Base-by-base conservation (phyloP, 2,113 vertebrate genomes). In the Trochalopteron elliotii region DNA sequence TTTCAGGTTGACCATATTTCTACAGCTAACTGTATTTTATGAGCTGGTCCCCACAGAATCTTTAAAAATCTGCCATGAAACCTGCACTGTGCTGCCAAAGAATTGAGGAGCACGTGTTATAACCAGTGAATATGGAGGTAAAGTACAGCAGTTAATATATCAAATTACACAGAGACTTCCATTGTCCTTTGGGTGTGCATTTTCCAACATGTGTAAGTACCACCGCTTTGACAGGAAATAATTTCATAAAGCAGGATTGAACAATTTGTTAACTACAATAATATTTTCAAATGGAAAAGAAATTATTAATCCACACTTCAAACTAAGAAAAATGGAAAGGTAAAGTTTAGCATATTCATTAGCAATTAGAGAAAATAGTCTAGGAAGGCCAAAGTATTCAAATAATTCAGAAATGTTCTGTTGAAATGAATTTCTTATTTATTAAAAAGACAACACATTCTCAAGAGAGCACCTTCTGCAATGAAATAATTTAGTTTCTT, bases 401-500 rank as follows among this genome's bases (percentile, higher is more conserved):
- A 94, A 95, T 77, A 90, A 89, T 80, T 94, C 83, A 60, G 49
- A 86, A 75, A 59, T 65, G 42, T 96, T 89, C 71, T 93, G 91
- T 94, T 84, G 75, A 96, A 96, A 96, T 93, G 40, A 96, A 92
- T 93, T 94, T 89, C 70, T 93, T 86, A 89, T 97, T 95, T 96
- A 96, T 60, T 92, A 97, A 96, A 97, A 97, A 97, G 92, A 97
- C 93, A 94, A 95, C 2, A 15, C 90, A 96, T 55, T 97, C 93
- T 98, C 94, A 94, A 96, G 92, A 94, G 89, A 95, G 40, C 72
- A 94, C 91, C 56, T 95, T 96, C 65, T 75, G 91, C 94, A 97
- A 93, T 92, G 97, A 96, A 98, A 97, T 97, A 97, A 93, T 97
- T 97, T 98, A 97, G 95, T 95, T 97, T 96, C 94, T 97, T 98